phyloP scores from a whole-genome alignment of 2,113 vertebrate genomes.

The Tychaedon coryphoeus region DNA sequence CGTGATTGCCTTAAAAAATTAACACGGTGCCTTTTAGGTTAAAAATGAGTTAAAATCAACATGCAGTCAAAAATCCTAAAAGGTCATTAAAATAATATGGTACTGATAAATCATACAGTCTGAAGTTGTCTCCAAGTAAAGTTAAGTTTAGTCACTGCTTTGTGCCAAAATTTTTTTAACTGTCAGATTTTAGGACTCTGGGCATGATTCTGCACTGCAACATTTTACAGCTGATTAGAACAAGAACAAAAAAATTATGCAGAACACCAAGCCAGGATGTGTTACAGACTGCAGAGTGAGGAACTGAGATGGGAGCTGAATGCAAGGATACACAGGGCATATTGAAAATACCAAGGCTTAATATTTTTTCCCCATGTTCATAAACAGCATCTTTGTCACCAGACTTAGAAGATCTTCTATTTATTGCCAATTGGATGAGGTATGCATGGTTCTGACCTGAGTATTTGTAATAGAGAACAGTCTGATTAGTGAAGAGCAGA shows the following conservation, averaged over 20 bases:
- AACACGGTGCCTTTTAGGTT: not conserved
- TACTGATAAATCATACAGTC: not conserved
- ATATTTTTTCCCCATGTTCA: not conserved
- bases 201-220: not conserved
- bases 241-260: not conserved
- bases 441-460: not conserved
- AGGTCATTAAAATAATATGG: not conserved
- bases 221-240: not conserved
- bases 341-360: not conserved
- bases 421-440: not conserved
- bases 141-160: not conserved
- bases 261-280: not conserved
- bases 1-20: not conserved
- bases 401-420: not conserved
- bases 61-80: not conserved
- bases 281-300: not conserved
- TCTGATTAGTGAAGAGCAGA: not conserved
- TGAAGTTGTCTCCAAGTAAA: not conserved
- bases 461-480: not conserved
- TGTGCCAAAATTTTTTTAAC: not conserved
- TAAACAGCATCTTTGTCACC: not conserved
- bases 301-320: not conserved
- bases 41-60: not conserved
- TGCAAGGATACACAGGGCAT: not conserved
- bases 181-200: not conserved